phyloP scores from a whole-genome alignment of 2,113 vertebrate species.

The Paradoxurus hermaphroditus region DNA sequence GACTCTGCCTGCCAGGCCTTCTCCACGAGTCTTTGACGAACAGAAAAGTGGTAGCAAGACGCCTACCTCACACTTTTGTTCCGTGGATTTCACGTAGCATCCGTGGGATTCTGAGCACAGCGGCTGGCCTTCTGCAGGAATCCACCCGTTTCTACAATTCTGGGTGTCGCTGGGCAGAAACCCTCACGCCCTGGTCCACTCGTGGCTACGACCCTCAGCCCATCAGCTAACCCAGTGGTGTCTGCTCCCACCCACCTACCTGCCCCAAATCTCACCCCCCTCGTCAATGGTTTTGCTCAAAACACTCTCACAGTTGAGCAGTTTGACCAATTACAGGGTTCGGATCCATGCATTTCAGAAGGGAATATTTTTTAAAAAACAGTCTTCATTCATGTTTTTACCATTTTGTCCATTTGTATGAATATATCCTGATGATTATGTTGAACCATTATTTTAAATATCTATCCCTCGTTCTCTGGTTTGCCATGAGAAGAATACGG shows the following conservation, averaged over 20 bases:
- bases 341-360: neutral
- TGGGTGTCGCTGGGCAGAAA: neutral
- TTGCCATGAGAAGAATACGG: neutral
- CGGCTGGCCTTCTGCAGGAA: too few relatives aligned
- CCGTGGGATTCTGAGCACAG: fast-evolving
- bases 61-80: neutral
- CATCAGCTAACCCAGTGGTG: neutral
- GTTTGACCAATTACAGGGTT: neutral
- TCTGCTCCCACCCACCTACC: neutral
- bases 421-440: neutral
- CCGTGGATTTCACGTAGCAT: fast-evolving
- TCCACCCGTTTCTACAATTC: too few relatives aligned
- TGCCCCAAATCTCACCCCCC: neutral
- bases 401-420: too few relatives aligned
- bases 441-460: neutral
- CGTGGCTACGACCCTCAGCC: neutral
- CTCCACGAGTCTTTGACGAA: neutral
- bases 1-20: fast-evolving
- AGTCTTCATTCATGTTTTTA: neutral
- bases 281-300: neutral
- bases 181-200: neutral
- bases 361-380: neutral
- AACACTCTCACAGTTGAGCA: neutral
- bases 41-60: neutral
- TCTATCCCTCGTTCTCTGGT: neutral